Evolutionary conservation across 2,797 vertebrate species (phyloP).

Genomic region (Dryobates pubescens): DNA sequence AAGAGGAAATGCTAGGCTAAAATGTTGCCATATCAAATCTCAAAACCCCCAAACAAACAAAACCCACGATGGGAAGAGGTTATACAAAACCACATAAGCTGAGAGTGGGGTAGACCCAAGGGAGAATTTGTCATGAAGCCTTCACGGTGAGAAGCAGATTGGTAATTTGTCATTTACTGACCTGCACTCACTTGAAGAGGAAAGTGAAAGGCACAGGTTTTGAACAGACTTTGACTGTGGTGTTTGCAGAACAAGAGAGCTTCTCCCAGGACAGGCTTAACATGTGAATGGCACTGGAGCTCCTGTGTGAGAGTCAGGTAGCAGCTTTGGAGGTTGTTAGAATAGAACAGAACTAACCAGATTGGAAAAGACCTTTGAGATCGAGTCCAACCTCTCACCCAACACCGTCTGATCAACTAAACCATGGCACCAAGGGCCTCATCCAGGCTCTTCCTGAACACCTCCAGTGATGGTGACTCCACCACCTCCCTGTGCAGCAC

Average conservation of each 20-base stretch:
- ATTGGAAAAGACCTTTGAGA: not conserved
- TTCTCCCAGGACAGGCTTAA: not conserved
- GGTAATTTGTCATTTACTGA: not conserved
- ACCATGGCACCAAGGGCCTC: no score
- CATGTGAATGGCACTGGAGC: not conserved
- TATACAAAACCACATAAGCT: not conserved
- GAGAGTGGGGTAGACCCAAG: not conserved
- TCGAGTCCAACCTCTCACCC: no score
- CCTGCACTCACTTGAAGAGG: not conserved
- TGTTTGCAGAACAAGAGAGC: not conserved
- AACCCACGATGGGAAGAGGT: not conserved
- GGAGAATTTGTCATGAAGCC: not conserved
- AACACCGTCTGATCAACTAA: no score
- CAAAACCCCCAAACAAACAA: not conserved
- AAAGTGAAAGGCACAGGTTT: not conserved
- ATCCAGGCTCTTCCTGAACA: no score
- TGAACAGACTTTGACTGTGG: not conserved
- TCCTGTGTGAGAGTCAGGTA: not conserved
- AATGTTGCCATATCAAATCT: not conserved
- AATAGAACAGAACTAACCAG: no score
- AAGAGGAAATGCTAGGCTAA: not conserved
- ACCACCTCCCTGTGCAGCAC: no score
- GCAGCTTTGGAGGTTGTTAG: not conserved
- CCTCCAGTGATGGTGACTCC: no score
- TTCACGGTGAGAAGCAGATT: not conserved